These are phyloP conservation scores for Cataglyphis cursor DNA, from an alignment of 2,888 invertebrate species.

Conservation along the genomic window DNA sequence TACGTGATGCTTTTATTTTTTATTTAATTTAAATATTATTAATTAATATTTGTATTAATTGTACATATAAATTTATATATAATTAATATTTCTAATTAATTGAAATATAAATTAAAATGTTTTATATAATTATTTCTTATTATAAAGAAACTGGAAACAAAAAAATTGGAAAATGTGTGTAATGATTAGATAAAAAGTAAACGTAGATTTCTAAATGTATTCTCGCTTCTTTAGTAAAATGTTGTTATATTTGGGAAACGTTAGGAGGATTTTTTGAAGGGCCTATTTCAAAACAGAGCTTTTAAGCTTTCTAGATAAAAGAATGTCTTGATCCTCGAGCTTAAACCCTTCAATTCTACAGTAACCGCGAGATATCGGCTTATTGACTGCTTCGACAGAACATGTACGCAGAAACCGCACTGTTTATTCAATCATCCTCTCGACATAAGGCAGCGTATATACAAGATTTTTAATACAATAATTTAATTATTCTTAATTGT, in stretches of 20 bases:
- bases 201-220: background rate
- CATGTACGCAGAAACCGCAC: conserved; percentile 36
- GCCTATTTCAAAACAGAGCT: conserved; percentile 37
- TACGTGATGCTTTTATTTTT: background rate
- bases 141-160: background rate
- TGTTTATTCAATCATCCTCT: conserved; percentile 31
- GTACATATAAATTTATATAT: no score
- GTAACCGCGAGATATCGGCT: conserved; percentile 63
- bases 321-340: conserved; percentile 39
- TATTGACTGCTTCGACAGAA: conserved; percentile 55
- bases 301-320: conserved; percentile 38
- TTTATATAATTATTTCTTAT: background rate
- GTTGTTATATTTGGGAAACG: conserved; percentile 18
- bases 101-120: background rate
- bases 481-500: background rate
- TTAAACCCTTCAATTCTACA: conserved; percentile 27
- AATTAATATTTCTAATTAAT: background rate
- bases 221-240: conserved; percentile 13
- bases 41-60: background rate
- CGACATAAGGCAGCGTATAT: background rate
- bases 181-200: background rate
- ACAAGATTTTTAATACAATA: background rate
- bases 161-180: background rate
- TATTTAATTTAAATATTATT: background rate
- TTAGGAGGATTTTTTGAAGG: conserved; percentile 33